Conservation (phyloP, 2,888 invertebrate genomes). For the Rhingia rostrata region DNA sequence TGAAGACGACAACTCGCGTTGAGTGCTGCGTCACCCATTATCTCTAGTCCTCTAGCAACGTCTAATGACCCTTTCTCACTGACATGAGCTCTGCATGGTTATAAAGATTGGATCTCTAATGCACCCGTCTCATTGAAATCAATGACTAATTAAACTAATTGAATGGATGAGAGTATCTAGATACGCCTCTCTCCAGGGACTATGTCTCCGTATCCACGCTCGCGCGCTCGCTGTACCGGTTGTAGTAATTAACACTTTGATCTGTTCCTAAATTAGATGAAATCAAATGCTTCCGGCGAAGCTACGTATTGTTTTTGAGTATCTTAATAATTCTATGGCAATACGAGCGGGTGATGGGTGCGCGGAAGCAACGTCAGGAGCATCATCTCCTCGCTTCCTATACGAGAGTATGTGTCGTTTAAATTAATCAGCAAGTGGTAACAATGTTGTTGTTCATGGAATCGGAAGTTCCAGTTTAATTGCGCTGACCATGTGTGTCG, state of each 20-base stretch:
- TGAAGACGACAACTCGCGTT: constrained; percentile 29
- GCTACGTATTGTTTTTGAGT: constrained; percentile 52
- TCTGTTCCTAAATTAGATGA: constrained; percentile 75
- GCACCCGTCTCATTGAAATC: constrained; percentile 73
- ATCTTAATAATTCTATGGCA: constrained; percentile 23
- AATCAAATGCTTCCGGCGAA: constrained; percentile 76
- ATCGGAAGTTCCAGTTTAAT: constrained; percentile 72
- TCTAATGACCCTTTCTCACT: constrained; percentile 19
- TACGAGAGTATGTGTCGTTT: constrained; percentile 31
- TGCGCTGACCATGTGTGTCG: constrained; percentile 15
- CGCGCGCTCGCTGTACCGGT: constrained; percentile 42
- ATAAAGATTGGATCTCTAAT: constrained; percentile 65
- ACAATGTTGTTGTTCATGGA: constrained; percentile 26
- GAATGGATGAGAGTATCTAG: constrained; percentile 72
- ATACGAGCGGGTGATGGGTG: constrained; percentile 32
- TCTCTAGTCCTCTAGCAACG: constrained; percentile 22
- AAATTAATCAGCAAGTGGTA: constrained; percentile 57
- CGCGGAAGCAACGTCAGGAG: not conserved
- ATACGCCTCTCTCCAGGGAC: constrained; percentile 22
- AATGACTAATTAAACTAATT: constrained; percentile 75
- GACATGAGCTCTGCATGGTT: constrained; percentile 8
- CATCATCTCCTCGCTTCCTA: constrained; percentile 8
- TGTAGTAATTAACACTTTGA: constrained; percentile 75
- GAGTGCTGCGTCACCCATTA: constrained; percentile 19
- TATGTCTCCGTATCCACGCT: constrained; percentile 10